A percentile compares a stretch with the other conserved stretches of the same genome.
Evolutionary conservation across 2,888 invertebrate genomes (phyloP).

Genomic region (Therioaphis trifolii): DNA sequence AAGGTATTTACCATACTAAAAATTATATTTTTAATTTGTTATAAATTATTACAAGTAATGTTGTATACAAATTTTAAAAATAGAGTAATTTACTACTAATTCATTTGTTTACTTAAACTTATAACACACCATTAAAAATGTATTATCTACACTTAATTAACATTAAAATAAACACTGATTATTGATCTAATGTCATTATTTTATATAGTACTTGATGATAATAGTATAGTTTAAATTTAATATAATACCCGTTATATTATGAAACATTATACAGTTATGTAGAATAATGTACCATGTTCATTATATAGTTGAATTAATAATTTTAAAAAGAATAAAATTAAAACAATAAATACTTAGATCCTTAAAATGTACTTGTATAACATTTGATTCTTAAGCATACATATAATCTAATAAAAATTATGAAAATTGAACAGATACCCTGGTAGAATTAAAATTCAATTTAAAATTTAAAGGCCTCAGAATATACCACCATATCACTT

Average conservation of each 20-base stretch:
- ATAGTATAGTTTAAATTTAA: conserved; percentile 1
- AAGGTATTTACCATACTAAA: not conserved
- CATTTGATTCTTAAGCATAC: conserved; percentile 51
- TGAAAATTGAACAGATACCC: conserved; percentile 55
- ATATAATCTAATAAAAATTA: conserved; percentile 27
- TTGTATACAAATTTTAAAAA: conserved; percentile 11
- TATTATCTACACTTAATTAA: conserved; percentile 18
- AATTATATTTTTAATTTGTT: not conserved
- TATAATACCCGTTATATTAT: conserved; percentile 52
- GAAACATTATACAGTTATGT: conserved; percentile 33
- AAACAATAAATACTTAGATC: not conserved
- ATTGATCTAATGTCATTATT: conserved; percentile 6
- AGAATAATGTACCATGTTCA: not conserved
- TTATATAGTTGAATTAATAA: conserved; percentile 9
- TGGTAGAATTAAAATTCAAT: conserved; percentile 40
- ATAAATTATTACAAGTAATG: not conserved
- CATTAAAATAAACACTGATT: not conserved
- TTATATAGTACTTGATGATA: conserved; percentile 22
- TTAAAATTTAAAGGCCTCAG: conserved; percentile 29
- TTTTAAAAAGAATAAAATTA: conserved; percentile 24
- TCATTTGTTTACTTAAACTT: not conserved
- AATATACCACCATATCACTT: conserved; percentile 46
- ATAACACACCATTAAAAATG: conserved; percentile 10
- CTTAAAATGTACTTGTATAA: conserved; percentile 51
- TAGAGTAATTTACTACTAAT: not conserved